These are phyloP conservation scores for Octopus sinensis DNA, from an alignment of 1,140 invertebrate species.

Conservation along the genomic window DNA sequence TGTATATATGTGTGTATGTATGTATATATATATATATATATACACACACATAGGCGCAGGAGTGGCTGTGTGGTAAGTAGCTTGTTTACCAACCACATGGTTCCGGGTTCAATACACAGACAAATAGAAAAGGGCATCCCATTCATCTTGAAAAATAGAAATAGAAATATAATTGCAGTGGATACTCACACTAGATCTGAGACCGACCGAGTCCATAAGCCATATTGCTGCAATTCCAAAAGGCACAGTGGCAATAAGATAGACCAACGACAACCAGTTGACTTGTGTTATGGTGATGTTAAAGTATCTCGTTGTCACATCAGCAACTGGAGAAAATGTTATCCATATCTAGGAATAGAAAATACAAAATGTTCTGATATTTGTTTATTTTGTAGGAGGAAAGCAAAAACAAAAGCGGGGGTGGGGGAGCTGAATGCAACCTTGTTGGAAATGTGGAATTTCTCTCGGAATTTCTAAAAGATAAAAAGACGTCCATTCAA, in stretches of 20 bases:
- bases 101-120: too few relatives aligned
- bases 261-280: slow-evolving; percentile 58
- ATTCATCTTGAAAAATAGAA: too few relatives aligned
- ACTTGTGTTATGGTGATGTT: slow-evolving; percentile 48
- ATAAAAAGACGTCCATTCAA: not conserved
- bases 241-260: slow-evolving; percentile 57
- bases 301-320: slow-evolving; percentile 54
- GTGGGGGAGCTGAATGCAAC: not conserved
- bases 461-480: not conserved
- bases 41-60: too few relatives aligned
- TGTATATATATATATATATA: too few relatives aligned
- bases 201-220: slow-evolving; percentile 57
- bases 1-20: too few relatives aligned
- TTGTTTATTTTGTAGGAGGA: not conserved
- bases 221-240: slow-evolving; percentile 59
- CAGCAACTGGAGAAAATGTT: slow-evolving; percentile 59
- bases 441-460: not conserved
- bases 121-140: too few relatives aligned
- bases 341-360: slow-evolving; percentile 58
- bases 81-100: too few relatives aligned
- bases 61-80: too few relatives aligned
- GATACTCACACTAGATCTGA: slow-evolving; percentile 55
- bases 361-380: slow-evolving; percentile 11
- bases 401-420: not conserved
- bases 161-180: not conserved